Evolutionary conservation across 2,888 invertebrate species (phyloP).

Genomic region (Graphium colonna): DNA sequence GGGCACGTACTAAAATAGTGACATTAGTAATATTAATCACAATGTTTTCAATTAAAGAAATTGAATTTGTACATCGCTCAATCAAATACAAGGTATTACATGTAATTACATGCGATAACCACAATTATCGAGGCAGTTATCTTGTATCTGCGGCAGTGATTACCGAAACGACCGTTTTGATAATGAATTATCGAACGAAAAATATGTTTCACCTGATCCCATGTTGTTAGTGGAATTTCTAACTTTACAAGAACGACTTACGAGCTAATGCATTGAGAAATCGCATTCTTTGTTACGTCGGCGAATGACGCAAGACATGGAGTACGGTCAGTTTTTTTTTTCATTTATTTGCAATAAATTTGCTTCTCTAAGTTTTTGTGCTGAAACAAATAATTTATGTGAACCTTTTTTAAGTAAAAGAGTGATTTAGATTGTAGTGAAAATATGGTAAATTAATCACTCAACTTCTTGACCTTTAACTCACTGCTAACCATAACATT

Average conservation of each 20-base stretch:
- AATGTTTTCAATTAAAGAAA: conserved; percentile 22
- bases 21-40: conserved; percentile 6
- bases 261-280: too few species aligned
- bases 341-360: too few species aligned
- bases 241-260: conserved; percentile 1
- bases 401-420: too few species aligned
- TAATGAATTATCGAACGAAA: conserved; percentile 19
- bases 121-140: conserved; percentile 43
- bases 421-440: too few species aligned
- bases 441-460: too few species aligned
- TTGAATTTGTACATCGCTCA: conserved; percentile 29
- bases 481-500: too few species aligned
- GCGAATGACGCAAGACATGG: too few species aligned
- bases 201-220: conserved; percentile 5
- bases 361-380: background rate
- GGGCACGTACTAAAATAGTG: background rate
- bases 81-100: conserved; percentile 41
- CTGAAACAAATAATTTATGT: too few species aligned
- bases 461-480: too few species aligned
- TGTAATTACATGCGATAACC: conserved; percentile 40
- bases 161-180: conserved; percentile 52
- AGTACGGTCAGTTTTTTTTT: conserved; percentile 4
- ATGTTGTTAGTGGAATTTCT: conserved; percentile 7
- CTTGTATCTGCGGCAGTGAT: conserved; percentile 61
- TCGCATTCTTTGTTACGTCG: too few species aligned